phyloP scores from a whole-genome alignment of 2,113 vertebrate species.

The Petrocephalus zakoni region DNA sequence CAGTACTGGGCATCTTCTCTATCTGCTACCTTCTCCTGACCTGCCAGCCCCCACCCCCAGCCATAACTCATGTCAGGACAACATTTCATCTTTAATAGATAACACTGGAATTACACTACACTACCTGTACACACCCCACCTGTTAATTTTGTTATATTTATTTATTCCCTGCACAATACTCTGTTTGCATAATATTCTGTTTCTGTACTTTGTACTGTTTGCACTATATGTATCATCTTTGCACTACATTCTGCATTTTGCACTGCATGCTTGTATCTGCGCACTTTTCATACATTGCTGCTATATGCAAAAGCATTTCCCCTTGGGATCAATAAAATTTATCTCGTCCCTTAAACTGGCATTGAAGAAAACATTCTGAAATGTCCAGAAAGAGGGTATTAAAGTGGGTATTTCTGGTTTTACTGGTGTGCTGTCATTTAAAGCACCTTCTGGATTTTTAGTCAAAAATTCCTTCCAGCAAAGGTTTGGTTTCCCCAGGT shows the following conservation, averaged over 20 bases:
- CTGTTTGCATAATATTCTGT: neutral
- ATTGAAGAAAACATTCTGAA: conserved; percentile 18
- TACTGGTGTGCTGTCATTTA: neutral
- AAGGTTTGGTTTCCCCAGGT: neutral
- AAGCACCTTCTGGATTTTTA: neutral
- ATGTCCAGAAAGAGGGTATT: conserved; percentile 33
- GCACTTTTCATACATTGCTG: neutral
- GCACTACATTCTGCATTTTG: neutral
- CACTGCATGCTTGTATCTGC: neutral
- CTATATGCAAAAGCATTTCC: neutral
- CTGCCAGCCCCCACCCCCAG: neutral
- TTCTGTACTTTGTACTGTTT: neutral
- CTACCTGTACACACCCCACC: neutral
- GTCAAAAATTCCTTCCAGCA: neutral
- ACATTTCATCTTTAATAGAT: neutral
- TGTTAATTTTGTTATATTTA: neutral
- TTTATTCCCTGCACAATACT: neutral
- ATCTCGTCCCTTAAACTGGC: neutral
- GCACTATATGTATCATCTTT: neutral
- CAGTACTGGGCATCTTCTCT: neutral
- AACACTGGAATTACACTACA: neutral
- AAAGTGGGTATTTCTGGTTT: conserved; percentile 17
- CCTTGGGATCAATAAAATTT: neutral
- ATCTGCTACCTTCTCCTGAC: neutral
- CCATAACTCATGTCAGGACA: neutral